Percentiles rank a stretch among this genome's conserved stretches.
Evolutionary conservation across 2,113 vertebrate species (phyloP).

Genomic region (Erythrocercus mccallii): DNA sequence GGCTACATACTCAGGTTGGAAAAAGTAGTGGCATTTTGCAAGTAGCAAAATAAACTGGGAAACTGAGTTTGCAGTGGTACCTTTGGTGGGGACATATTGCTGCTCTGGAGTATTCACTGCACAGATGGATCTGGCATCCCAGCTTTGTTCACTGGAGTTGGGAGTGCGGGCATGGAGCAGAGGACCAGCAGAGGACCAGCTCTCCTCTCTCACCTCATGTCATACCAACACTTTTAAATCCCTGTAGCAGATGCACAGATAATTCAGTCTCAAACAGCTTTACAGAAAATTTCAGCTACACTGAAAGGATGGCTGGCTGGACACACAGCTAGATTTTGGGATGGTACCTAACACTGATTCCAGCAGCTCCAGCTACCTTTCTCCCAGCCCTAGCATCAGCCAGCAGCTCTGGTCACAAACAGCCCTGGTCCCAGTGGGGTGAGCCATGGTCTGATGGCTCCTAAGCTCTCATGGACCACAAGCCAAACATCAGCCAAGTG

Average conservation of each 20-base stretch:
- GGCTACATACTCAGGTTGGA: not conserved
- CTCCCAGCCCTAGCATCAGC: not conserved
- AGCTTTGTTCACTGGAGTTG: not conserved
- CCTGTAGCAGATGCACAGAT: not conserved
- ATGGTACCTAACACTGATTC: not conserved
- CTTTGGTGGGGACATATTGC: rapidly evolving
- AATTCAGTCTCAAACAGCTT: not conserved
- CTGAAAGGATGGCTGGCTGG: not conserved
- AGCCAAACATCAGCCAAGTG: not conserved
- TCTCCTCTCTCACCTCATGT: not conserved
- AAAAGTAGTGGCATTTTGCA: not conserved
- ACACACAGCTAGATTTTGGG: not conserved
- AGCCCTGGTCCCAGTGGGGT: not conserved
- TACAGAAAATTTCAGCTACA: not conserved
- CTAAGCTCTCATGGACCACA: not conserved
- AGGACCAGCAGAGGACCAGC: not conserved
- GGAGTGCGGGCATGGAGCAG: not conserved
- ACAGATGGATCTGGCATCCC: not conserved
- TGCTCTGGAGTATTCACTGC: not conserved
- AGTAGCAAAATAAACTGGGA: not conserved
- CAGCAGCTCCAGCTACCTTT: not conserved
- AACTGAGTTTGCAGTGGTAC: not conserved
- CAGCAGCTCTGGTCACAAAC: not conserved
- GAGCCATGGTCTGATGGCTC: not conserved
- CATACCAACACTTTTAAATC: not conserved